Conservation (phyloP, 2,113 vertebrate genomes). For the Aegithalos caudatus region DNA sequence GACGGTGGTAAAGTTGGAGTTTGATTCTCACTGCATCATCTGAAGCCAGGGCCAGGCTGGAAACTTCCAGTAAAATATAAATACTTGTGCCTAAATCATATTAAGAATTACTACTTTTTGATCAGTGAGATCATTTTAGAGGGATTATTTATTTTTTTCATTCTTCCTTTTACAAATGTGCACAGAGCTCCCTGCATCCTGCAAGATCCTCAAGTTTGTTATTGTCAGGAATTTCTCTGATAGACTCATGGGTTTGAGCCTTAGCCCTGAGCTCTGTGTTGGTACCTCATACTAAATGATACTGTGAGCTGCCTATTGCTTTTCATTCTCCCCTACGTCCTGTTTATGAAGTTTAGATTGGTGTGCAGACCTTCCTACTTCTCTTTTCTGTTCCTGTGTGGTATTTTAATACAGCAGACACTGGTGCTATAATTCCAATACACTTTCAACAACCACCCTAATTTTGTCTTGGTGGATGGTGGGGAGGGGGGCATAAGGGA, state of each 20-base stretch:
- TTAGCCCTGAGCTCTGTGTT: not conserved
- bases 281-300: not conserved
- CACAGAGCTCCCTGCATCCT: fast-evolving
- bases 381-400: not conserved
- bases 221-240: not conserved
- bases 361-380: not conserved
- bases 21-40: not conserved
- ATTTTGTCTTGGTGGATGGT: not conserved
- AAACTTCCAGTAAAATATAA: not conserved
- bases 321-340: not conserved
- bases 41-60: not conserved
- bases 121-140: not conserved
- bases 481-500: not conserved
- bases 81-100: not conserved
- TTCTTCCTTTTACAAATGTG: not conserved
- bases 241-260: not conserved
- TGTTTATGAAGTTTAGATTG: not conserved
- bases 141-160: not conserved
- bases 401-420: not conserved
- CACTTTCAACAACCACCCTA: not conserved
- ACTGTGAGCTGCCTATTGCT: not conserved
- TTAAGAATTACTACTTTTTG: not conserved
- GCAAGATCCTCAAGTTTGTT: not conserved
- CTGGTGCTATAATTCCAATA: not conserved
- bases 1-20: not conserved